Base-by-base conservation (phyloP, 2,797 vertebrate species). In the Zonotrichia albicollis region DNA sequence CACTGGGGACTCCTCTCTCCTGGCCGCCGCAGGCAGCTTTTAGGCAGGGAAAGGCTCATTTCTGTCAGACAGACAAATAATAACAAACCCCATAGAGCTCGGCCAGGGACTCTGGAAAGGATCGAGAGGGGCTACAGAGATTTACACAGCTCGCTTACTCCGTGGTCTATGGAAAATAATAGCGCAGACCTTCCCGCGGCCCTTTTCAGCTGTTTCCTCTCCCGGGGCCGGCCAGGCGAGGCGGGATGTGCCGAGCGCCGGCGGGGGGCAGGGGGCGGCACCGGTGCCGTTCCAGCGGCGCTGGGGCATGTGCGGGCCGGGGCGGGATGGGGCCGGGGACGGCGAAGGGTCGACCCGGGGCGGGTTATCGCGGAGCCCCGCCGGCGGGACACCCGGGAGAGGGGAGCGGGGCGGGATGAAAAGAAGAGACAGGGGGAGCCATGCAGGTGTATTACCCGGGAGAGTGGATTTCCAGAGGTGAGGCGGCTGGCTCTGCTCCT, bases 381-480 rank as follows among this genome's bases (percentile, higher is more conserved):
- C 30, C 27, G 45, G 34, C 8, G 20, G 83, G 36, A 51, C 15
- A 70, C 19, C 19, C 46, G 17, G 23, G 77, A 80, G 62, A 70
- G 25, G 48, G 21, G 67, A 88, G 77, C 11, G 46, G 48, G 43
- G 34, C 36, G 26, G 26, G 60, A 18, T 32, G 82, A 40, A 66
- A 79, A 53, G 73, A 29, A 7, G 16, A 40, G 42, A 25, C 30
- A 6, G 26, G 87, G 94, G 94, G 42, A 87, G 84, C 67, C 95
- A 96, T 95, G 93, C 96, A 97, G 96, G 96, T 96, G 96, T 74
- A 94, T 98, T 98, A 99, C 99, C 99, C 98, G 99, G 99, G 96
- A 99, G 98, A 30, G 99, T 98, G 93, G 99, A 98, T 95, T 99
- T 99, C 99, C 99, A 99, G 94, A 99, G 98, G 94, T 99, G 98